These are phyloP conservation scores for Hemicrepidius hirtus DNA, from an alignment of 2,888 invertebrate genomes.

Conservation along the genomic window DNA sequence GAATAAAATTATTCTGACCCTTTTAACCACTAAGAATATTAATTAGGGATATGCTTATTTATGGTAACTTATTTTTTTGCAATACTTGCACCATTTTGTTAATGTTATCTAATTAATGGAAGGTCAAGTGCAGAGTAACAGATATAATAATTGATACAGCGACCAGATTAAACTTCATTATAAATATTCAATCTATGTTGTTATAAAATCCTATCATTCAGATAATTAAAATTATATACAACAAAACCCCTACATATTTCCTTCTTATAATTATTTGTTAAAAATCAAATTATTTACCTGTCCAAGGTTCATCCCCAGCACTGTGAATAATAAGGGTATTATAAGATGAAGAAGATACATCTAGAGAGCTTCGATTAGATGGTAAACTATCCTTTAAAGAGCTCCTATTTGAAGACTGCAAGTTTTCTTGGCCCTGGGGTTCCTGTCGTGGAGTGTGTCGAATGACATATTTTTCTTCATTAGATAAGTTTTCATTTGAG, in stretches of 20 bases:
- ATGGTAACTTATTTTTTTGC: neutral
- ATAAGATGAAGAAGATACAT: constrained; percentile 86
- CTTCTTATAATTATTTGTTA: neutral
- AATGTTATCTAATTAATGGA: constrained; percentile 1
- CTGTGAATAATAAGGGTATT: constrained; percentile 90
- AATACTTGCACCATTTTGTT: neutral
- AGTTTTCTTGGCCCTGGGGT: constrained; percentile 93
- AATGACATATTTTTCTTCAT: constrained; percentile 89
- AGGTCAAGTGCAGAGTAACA: neutral
- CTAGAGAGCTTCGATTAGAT: constrained; percentile 81
- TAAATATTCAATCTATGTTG: neutral
- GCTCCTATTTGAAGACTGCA: constrained; percentile 76
- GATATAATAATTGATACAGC: no score
- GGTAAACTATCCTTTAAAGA: constrained; percentile 77
- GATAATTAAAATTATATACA: neutral
- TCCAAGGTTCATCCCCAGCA: constrained; percentile 83
- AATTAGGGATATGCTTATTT: no score
- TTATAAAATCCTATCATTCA: neutral
- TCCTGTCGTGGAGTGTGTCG: constrained; percentile 89
- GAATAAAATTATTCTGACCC: neutral
- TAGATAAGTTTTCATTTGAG: constrained; percentile 91
- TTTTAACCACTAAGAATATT: no score
- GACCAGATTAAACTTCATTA: no score
- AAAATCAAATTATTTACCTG: constrained; percentile 70
- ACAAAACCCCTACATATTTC: neutral